Percentiles rank a stretch among this genome's conserved stretches.
These are phyloP conservation scores for Propithecus coquereli DNA, from an alignment of 2,113 vertebrate genomes.

Conservation along the genomic window DNA sequence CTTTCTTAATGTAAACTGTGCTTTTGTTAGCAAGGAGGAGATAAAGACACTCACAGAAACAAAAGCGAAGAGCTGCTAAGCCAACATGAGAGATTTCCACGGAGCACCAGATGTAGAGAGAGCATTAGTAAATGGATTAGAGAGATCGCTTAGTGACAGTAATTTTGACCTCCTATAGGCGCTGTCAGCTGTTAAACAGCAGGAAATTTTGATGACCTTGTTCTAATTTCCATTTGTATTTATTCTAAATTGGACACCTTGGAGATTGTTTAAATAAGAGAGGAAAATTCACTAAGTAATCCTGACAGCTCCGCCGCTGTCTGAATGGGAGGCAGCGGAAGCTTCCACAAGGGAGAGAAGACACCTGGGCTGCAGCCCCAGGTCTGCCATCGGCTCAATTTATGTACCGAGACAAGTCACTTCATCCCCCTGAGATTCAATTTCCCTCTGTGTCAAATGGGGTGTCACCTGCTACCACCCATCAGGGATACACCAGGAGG, in stretches of 20 bases:
- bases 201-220: conserved; percentile 56
- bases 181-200: conserved; percentile 52
- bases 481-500: not conserved
- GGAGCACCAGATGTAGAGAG: conserved; percentile 7
- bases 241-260: conserved; percentile 60
- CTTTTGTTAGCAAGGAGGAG: not conserved
- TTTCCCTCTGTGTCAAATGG: not conserved
- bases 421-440: not conserved
- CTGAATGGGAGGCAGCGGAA: not conserved
- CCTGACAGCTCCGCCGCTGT: not conserved
- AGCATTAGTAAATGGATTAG: not conserved
- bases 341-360: not conserved
- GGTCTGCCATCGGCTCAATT: not conserved
- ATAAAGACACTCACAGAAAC: not conserved
- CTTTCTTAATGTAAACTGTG: not conserved
- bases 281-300: not conserved
- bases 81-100: not conserved
- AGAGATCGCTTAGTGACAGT: conserved; percentile 38
- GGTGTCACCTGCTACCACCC: not conserved
- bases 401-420: not conserved
- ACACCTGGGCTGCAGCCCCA: not conserved
- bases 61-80: not conserved
- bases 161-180: conserved; percentile 37
- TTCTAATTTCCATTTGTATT: conserved; percentile 58
- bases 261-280: conserved; percentile 24